These are phyloP conservation scores for Perdita meconis DNA, from an alignment of 2,888 invertebrate species.

Conservation along the genomic window DNA sequence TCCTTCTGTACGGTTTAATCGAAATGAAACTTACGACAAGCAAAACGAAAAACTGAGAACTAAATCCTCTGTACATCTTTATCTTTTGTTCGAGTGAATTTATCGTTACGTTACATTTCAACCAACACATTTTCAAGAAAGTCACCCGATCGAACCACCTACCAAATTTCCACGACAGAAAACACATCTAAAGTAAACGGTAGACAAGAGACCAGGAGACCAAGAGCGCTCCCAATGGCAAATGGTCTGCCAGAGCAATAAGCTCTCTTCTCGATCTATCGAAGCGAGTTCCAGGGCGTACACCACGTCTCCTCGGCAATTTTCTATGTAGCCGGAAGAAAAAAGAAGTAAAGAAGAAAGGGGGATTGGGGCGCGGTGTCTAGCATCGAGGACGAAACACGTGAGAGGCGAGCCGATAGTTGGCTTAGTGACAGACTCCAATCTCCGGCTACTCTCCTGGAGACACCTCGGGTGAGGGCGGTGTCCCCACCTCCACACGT, in stretches of 20 bases:
- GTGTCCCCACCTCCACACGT: slow-evolving; percentile 11
- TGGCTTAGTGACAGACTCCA: slow-evolving; percentile 78
- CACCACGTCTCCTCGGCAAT: slow-evolving; percentile 37
- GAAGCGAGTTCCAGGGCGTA: slow-evolving; percentile 3
- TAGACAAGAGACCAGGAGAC: background rate
- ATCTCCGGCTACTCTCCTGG: slow-evolving; percentile 66
- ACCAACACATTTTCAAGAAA: too few relatives aligned
- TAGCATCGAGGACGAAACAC: slow-evolving; percentile 64
- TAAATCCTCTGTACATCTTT: too few relatives aligned
- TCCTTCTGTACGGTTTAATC: too few relatives aligned
- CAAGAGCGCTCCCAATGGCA: background rate
- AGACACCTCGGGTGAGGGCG: slow-evolving; percentile 42
- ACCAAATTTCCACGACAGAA: background rate
- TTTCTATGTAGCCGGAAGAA: slow-evolving; percentile 31
- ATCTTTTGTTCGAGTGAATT: too few relatives aligned
- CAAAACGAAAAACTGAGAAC: too few relatives aligned
- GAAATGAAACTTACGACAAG: too few relatives aligned
- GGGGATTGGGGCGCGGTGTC: slow-evolving; percentile 11
- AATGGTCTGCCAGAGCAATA: background rate
- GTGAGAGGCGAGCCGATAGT: slow-evolving; percentile 69
- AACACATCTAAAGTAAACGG: background rate
- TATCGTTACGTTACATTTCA: too few relatives aligned
- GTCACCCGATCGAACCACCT: too few relatives aligned
- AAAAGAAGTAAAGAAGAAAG: background rate
- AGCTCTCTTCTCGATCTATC: slow-evolving; percentile 2